Conservation (phyloP, 2,888 invertebrate genomes). For the Dryadula phaetusa region DNA sequence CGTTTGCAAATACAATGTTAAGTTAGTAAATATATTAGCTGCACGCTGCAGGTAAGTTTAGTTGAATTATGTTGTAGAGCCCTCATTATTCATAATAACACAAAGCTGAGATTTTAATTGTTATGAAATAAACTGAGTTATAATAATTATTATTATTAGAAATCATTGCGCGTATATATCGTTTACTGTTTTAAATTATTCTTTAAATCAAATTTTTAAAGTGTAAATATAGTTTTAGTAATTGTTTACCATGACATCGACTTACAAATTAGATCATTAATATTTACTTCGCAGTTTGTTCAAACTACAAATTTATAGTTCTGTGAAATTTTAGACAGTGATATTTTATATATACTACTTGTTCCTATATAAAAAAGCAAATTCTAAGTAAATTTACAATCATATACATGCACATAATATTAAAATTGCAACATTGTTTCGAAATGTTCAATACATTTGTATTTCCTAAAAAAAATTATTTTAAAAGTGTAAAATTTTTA, state of each 20-base stretch:
- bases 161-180: not conserved
- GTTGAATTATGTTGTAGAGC: conserved; percentile 18
- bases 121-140: conserved; percentile 7
- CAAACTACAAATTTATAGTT: too few species aligned
- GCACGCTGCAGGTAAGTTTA: conserved; percentile 21
- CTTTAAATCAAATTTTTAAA: too few species aligned
- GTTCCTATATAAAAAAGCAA: too few species aligned
- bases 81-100: conserved; percentile 24
- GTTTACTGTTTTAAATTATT: too few species aligned
- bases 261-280: too few species aligned
- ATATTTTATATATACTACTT: too few species aligned
- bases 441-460: not conserved
- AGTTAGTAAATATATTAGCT: conserved; percentile 22
- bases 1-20: conserved; percentile 9
- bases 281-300: too few species aligned
- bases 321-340: too few species aligned
- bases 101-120: conserved; percentile 18
- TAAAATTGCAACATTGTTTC: not conserved
- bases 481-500: not conserved
- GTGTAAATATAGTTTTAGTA: too few species aligned
- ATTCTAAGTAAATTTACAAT: too few species aligned
- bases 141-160: not conserved
- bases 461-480: not conserved
- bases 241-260: too few species aligned
- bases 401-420: not conserved